Base-by-base conservation (phyloP, 2,113 vertebrate genomes). In the Cervus canadensis region DNA sequence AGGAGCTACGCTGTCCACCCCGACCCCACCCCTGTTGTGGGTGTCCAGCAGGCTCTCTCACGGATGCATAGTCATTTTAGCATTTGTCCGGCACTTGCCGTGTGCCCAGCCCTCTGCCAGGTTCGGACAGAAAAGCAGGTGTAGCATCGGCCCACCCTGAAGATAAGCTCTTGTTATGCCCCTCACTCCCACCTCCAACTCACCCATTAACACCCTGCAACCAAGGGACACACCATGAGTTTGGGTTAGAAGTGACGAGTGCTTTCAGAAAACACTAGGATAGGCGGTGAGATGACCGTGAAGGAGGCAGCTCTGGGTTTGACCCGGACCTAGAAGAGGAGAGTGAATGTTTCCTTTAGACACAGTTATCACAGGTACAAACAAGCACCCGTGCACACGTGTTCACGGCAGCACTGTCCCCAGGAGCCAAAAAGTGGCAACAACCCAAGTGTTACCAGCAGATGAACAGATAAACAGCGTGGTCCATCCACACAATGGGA, bases 381-480 rank as follows among this genome's bases (percentile, higher is more conserved):
- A 16, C 10, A 25, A 2, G 25, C 4, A 12, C 13, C 8, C 3
- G 0, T 23, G 50, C 50, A 25, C 33, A 4, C 0, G 2, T 25
- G 10, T 4, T 13, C 74, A 15, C 0, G 0, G n/a, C 13, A 1
- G 30, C 8, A 3, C 3, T 7, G 33, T 25, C 2, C 64, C 11
- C 7, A 2, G 3, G 0, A 5, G 28, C 15, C 10, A 0, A 14
- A 30, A 14, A 14, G 7, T 0, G 6, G 56, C 15, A n/a, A 9
- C 7, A 1, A 45, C 26, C 9, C 14, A 12, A 52, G 1, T 5
- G 81, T 15, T 40, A 56, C 21, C n/a, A 83, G 14, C 13, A 83
- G 52, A 36, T 56, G 25, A 25, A 36, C 33, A 36, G 48, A 48
- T 2, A 48, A 48, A 48, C 12, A 8, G 7, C 3, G 33, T 56